Evolutionary conservation across 1,140 invertebrate species (phyloP).

Genomic region (Sminthurides bifidus): DNA sequence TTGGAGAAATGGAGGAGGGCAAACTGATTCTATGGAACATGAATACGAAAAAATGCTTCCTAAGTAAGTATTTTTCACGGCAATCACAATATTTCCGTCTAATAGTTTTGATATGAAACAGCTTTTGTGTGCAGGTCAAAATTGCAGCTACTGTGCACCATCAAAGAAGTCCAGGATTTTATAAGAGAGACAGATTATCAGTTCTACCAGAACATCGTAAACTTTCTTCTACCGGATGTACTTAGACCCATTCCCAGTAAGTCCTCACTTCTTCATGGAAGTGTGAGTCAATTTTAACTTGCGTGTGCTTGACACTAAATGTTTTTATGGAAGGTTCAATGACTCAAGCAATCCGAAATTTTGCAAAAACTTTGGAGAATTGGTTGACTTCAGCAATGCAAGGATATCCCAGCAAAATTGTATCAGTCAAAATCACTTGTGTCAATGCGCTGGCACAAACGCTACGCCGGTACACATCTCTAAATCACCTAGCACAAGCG

Average conservation of each 20-base stretch:
- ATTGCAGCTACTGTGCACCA: conserved; percentile 47
- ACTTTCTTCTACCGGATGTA: conserved; percentile 92
- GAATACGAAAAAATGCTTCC: conserved; percentile 64
- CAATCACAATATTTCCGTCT: conserved; percentile 3
- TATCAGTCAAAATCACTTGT: conserved; percentile 67
- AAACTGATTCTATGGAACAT: conserved; percentile 47
- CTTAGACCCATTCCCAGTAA: conserved; percentile 81
- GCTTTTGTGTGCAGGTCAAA: conserved; percentile 40
- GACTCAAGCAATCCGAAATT: conserved; percentile 86
- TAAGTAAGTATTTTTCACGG: conserved; percentile 41
- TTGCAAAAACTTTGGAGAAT: conserved; percentile 79
- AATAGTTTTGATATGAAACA: neutral
- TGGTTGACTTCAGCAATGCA: conserved; percentile 77
- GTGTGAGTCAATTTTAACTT: conserved; percentile 2
- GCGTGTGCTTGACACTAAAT: conserved; percentile 7
- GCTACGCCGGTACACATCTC: conserved; percentile 84
- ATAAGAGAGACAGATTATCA: conserved; percentile 72
- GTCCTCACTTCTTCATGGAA: conserved; percentile 30
- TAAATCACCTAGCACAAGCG: conserved; percentile 96
- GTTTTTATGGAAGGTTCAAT: conserved; percentile 50
- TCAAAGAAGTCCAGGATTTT: conserved; percentile 54
- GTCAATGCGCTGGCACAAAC: conserved; percentile 91
- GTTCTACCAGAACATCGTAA: conserved; percentile 92
- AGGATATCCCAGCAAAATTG: conserved; percentile 70
- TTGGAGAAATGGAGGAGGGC: conserved; percentile 66